Conservation (phyloP, 1,140 invertebrate species). For the Philopotamus ludificatus region DNA sequence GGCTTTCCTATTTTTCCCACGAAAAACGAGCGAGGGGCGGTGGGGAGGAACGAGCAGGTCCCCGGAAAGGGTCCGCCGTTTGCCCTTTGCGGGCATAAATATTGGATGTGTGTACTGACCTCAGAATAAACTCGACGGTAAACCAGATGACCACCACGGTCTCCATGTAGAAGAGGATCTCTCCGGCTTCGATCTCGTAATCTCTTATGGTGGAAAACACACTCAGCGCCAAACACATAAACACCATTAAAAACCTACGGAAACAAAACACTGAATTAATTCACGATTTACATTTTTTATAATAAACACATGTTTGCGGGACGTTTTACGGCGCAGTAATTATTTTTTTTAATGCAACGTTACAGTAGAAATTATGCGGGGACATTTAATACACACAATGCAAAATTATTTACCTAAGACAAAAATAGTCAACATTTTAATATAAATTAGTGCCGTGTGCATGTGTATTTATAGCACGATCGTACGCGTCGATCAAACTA, state of each 20-base stretch:
- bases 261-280: conserved; percentile 7
- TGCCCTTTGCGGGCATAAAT: conserved; percentile 4
- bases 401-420: no score
- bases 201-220: conserved; percentile 84
- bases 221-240: conserved; percentile 80
- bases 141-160: conserved; percentile 91
- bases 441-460: no score
- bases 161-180: conserved; percentile 82
- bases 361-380: no score
- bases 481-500: no score
- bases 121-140: conserved; percentile 80
- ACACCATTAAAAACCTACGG: conserved; percentile 80
- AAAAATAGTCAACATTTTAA: no score
- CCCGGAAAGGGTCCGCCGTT: neutral
- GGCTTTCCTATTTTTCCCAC: no score
- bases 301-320: no score
- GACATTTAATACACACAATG: no score
- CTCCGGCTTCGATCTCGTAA: conserved; percentile 73
- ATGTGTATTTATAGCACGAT: no score
- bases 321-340: neutral
- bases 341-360: no score
- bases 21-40: neutral
- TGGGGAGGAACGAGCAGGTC: neutral
- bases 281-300: neutral
- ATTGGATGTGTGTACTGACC: conserved; percentile 55